Conservation (phyloP, 2,888 invertebrate species). For the Amiota communis region DNA sequence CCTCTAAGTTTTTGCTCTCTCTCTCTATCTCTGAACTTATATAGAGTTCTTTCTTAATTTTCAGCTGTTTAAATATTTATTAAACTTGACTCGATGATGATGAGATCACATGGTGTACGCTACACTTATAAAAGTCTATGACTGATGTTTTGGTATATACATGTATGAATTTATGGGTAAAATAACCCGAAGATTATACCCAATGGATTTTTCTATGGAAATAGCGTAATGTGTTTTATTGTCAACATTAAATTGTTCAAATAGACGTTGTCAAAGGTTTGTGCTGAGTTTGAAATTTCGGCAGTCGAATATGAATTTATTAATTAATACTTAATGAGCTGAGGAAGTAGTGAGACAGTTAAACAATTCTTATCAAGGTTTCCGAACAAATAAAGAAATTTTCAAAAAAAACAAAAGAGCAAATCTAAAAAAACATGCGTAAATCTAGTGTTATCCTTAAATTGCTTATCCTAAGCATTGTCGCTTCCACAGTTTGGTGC, state of each 20-base stretch:
- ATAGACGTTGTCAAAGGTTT: not conserved
- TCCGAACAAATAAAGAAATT: not conserved
- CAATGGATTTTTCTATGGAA: not conserved
- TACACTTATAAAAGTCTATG: too few species aligned
- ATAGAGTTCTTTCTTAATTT: not conserved
- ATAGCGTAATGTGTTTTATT: not conserved
- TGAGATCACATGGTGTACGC: not conserved
- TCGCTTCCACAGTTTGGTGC: constrained; percentile 26
- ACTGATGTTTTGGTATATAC: not conserved
- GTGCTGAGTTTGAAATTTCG: too few species aligned
- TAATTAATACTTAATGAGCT: not conserved
- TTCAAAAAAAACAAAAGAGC: not conserved
- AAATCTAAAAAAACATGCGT: not conserved
- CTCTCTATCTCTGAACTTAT: too few species aligned
- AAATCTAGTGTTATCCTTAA: not conserved
- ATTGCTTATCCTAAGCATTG: not conserved
- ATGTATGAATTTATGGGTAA: not conserved
- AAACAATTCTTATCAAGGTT: not conserved
- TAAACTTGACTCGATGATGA: not conserved
- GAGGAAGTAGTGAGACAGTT: not conserved
- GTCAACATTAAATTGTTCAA: not conserved
- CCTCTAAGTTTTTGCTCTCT: too few species aligned
- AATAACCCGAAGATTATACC: not conserved
- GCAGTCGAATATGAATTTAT: too few species aligned
- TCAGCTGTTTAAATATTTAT: constrained; percentile 8